Evolutionary conservation across 2,797 vertebrate genomes (phyloP), one percentile per base, ranked within the genome.

Genomic region (Amazonetta brasiliensis): DNA sequence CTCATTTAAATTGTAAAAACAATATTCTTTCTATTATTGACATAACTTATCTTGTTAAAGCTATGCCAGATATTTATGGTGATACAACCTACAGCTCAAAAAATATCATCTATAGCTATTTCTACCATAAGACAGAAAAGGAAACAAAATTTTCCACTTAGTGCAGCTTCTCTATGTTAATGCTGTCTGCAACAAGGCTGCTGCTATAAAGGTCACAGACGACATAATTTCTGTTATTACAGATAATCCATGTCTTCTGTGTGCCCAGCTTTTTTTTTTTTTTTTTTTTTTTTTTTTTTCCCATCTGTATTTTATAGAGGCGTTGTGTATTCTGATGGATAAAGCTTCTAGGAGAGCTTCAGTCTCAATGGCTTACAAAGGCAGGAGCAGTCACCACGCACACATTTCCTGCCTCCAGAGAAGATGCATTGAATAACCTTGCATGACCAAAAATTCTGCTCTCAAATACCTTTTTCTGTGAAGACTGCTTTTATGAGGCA

Each of bases 151-250:
- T 82, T 90, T 94, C 78, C 90, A 35, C 44, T 58, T 60, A 59
- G 64, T 46, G 50, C 60, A 82, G 81, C 37, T 84, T 84, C 56
- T 92, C 64, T 71, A 72, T 39, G 41, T 94, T 77, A 95, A 85
- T 64, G 84, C 44, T 87, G 60, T 64, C 88, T 96, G 71, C 81
- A 87, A 68, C 66, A 93, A 46, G 2, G 9, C 71, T 85, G 72
- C 84, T 93, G 46, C 90, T 93, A 41, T 46, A 95, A 97, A 96
- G 96, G 90, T 93, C 92, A 95, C 41, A 85, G 78, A 85, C 73
- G 64, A 90, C 91, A 89, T 78, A 82, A 94, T 91, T 90, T 91
- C 90, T 89, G 66, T 89, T 87, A 90, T 84, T 96, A 89, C 35
- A 90, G 91, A 94, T 87, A 92, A 93, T 87, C 86, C 56, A 43